Percentiles rank a stretch among this genome's conserved stretches.
Evolutionary conservation across 2,113 vertebrate species (phyloP).

Genomic region (Rhea americana): DNA sequence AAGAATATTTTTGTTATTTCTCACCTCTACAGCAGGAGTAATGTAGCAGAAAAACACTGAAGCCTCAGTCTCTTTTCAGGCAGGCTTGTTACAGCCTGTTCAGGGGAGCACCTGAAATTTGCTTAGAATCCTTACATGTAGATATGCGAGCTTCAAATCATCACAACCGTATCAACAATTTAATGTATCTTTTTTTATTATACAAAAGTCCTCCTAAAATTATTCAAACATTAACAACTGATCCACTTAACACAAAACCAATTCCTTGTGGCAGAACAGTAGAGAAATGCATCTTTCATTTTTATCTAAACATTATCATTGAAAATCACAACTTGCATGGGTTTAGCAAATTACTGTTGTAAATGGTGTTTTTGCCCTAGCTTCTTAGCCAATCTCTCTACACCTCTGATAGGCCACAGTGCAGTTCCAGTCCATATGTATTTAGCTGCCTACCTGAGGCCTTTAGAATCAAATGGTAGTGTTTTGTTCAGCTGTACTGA

Average conservation of each 20-base stretch:
- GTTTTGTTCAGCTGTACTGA: background rate
- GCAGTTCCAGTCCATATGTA: background rate
- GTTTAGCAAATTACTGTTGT: background rate
- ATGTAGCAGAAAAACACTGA: background rate
- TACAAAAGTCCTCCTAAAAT: background rate
- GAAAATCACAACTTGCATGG: background rate
- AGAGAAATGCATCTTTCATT: background rate
- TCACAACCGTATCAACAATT: constrained; percentile 8
- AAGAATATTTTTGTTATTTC: background rate
- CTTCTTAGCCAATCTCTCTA: background rate
- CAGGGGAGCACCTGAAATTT: background rate
- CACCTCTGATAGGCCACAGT: background rate
- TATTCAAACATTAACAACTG: constrained; percentile 43
- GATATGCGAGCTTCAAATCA: background rate
- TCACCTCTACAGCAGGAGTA: background rate
- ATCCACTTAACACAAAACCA: constrained; percentile 31
- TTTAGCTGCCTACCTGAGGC: background rate
- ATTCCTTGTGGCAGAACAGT: background rate
- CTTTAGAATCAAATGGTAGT: background rate
- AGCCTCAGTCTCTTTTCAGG: background rate
- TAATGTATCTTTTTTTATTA: constrained; percentile 30
- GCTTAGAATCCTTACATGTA: background rate
- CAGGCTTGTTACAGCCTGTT: background rate
- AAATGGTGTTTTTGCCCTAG: constrained; percentile 15
- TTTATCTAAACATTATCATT: background rate